Evolutionary conservation across 2,888 invertebrate species (phyloP).

Genomic region (Pristionchus fissidentatus): DNA sequence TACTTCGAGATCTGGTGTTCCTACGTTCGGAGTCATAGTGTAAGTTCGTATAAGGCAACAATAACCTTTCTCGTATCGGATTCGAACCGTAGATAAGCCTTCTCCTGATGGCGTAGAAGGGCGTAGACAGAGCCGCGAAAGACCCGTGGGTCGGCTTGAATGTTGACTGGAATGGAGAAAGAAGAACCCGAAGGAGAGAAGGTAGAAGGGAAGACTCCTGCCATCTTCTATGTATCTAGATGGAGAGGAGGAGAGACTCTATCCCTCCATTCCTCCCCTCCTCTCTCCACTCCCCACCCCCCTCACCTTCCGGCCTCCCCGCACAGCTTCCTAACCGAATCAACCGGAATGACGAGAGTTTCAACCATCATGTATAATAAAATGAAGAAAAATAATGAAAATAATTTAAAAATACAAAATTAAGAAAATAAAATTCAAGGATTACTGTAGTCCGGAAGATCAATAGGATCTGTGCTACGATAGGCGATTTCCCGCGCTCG

Average conservation of each 20-base stretch:
- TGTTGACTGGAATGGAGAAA: conserved; percentile 21
- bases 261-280: conserved; percentile 45
- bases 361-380: conserved; percentile 21
- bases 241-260: conserved; percentile 37
- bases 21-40: background rate
- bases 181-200: conserved; percentile 21
- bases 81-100: conserved; percentile 33
- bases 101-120: conserved; percentile 54
- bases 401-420: background rate
- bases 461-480: background rate
- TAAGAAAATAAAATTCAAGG: background rate
- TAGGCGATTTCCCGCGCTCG: background rate
- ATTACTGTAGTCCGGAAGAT: background rate
- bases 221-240: conserved; percentile 39
- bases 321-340: conserved; percentile 22
- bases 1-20: no score
- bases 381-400: no score
- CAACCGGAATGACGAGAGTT: conserved; percentile 45
- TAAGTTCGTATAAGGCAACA: background rate
- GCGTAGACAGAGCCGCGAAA: conserved; percentile 70
- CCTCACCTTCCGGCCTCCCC: conserved; percentile 25
- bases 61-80: conserved; percentile 26
- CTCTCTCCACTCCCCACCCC: conserved; percentile 44
- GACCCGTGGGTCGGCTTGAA: conserved; percentile 63
- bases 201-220: conserved; percentile 48